Percentiles rank a stretch among this genome's conserved stretches.
These are phyloP conservation scores for Slavum lentiscoides DNA, from an alignment of 2,888 invertebrate genomes.

Conservation along the genomic window DNA sequence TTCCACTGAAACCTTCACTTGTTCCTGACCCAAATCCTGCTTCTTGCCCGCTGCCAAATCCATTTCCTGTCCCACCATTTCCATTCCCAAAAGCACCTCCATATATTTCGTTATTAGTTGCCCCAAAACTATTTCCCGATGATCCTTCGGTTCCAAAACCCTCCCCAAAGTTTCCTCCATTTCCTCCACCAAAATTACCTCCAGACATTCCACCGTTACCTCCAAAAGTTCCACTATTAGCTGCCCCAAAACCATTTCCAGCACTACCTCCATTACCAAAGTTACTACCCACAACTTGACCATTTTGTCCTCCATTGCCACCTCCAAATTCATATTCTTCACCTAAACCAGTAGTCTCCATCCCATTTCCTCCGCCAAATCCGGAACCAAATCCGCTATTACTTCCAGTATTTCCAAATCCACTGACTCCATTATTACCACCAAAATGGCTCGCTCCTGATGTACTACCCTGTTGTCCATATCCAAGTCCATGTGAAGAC, in stretches of 20 bases:
- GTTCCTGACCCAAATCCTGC: constrained; percentile 29
- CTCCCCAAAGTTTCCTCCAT: constrained; percentile 21
- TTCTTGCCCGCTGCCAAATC: constrained; percentile 24
- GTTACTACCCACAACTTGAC: too few relatives aligned
- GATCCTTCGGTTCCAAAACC: constrained; percentile 38
- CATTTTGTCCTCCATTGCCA: too few relatives aligned
- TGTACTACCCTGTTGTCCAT: constrained; percentile 44
- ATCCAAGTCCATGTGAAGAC: constrained; percentile 30
- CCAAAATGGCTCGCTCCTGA: constrained; percentile 14
- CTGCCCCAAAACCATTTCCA: too few relatives aligned
- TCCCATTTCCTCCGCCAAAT: constrained; percentile 22
- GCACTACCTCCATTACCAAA: too few relatives aligned
- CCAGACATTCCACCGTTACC: background rate
- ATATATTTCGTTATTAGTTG: constrained; percentile 50
- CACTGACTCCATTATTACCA: constrained; percentile 14
- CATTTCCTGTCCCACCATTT: constrained; percentile 53
- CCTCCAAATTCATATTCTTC: constrained; percentile 19
- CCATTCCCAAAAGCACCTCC: constrained; percentile 41
- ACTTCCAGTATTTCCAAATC: constrained; percentile 42
- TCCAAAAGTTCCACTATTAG: constrained; percentile 5
- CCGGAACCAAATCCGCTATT: constrained; percentile 41
- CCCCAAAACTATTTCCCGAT: too few relatives aligned
- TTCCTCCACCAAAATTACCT: too few relatives aligned
- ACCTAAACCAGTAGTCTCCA: constrained; percentile 19
- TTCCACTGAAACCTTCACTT: constrained; percentile 21